Conservation (phyloP, 2,888 invertebrate species). For the Andrena bucephala region DNA sequence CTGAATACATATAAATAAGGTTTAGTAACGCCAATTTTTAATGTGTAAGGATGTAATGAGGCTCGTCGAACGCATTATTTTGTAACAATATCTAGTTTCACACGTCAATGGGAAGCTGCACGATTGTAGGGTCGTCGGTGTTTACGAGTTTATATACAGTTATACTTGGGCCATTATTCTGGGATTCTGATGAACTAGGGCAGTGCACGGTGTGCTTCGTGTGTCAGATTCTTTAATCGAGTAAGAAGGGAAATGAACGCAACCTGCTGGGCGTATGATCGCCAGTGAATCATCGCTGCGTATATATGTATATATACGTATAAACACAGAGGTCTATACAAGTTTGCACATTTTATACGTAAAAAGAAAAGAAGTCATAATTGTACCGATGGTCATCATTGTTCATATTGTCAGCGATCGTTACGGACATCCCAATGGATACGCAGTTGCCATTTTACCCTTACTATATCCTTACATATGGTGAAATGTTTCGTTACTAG, state of each 20-base stretch:
- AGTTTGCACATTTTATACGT: constrained; percentile 77
- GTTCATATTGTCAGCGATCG: constrained; percentile 68
- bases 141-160: constrained; percentile 74
- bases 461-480: constrained; percentile 80
- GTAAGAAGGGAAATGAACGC: constrained; percentile 29
- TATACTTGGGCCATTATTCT: constrained; percentile 50
- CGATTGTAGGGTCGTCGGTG: constrained; percentile 69
- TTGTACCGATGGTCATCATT: constrained; percentile 65
- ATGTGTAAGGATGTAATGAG: constrained; percentile 80
- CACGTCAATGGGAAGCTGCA: constrained; percentile 43
- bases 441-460: constrained; percentile 61
- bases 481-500: constrained; percentile 80
- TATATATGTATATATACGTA: constrained; percentile 71
- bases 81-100: constrained; percentile 55
- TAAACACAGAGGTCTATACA: constrained; percentile 73
- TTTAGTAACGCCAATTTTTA: constrained; percentile 78
- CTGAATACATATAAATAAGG: constrained; percentile 78
- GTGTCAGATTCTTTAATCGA: constrained; percentile 46
- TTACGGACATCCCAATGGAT: constrained; percentile 52
- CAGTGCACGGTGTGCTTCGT: constrained; percentile 44
- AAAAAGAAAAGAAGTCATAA: constrained; percentile 66
- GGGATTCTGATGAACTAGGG: constrained; percentile 55
- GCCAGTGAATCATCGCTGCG: constrained; percentile 48
- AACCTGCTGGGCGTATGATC: constrained; percentile 44
- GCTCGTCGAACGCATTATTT: constrained; percentile 63